Evolutionary conservation across 2,888 invertebrate genomes (phyloP).

Genomic region (Gibbula magus): DNA sequence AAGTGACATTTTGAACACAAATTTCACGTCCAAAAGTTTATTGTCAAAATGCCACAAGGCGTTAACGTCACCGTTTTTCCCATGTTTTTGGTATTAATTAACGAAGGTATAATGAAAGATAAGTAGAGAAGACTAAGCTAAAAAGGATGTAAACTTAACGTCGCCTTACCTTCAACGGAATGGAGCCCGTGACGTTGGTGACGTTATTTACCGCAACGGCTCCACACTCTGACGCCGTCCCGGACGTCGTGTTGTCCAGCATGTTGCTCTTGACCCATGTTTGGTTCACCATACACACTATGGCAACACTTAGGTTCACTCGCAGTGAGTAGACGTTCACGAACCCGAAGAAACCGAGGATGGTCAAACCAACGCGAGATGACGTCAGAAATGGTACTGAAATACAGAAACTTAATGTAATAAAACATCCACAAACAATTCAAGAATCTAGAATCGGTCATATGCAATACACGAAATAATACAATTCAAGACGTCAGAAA

Average conservation of each 20-base stretch:
- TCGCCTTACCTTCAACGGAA: neutral
- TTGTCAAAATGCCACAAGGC: too few species aligned
- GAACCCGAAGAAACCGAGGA: conserved; percentile 75
- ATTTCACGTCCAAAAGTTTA: too few species aligned
- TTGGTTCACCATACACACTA: conserved; percentile 79
- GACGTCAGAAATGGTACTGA: conserved; percentile 62
- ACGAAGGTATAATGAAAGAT: too few species aligned
- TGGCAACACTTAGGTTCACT: conserved; percentile 78
- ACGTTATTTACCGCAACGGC: neutral
- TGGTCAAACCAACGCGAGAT: conserved; percentile 65
- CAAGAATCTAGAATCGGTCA: too few species aligned
- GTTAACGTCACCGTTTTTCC: too few species aligned
- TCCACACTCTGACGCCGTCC: conserved; percentile 1
- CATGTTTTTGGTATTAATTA: too few species aligned
- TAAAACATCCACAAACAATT: too few species aligned
- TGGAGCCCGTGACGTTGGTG: neutral
- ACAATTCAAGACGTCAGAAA: too few species aligned
- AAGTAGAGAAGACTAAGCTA: too few species aligned
- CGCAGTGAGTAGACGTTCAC: conserved; percentile 81
- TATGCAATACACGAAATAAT: too few species aligned
- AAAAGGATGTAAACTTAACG: too few species aligned
- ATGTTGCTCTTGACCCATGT: conserved; percentile 56
- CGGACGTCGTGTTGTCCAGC: neutral
- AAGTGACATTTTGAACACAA: too few species aligned
- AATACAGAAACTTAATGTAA: neutral